Conservation (phyloP, 2,797 vertebrate genomes). For the Microhierax caerulescens region DNA sequence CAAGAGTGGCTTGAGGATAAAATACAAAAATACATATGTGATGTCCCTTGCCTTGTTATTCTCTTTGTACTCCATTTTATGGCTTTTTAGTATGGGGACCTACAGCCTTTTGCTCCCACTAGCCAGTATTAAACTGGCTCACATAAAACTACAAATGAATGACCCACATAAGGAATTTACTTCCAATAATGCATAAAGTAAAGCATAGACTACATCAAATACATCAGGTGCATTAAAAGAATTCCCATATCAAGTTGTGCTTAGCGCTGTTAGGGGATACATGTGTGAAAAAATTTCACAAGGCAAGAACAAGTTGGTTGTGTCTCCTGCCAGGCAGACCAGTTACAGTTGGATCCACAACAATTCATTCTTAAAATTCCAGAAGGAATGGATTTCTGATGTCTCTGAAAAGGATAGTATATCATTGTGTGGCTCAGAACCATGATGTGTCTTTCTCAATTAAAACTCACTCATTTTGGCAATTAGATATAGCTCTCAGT, state of each 20-base stretch:
- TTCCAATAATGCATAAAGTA: not conserved
- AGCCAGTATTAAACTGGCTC: not conserved
- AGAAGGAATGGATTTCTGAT: not conserved
- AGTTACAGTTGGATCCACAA: not conserved
- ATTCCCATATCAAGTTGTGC: not conserved
- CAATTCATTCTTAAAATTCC: constrained; percentile 25
- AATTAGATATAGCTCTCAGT: not conserved
- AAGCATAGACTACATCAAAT: not conserved
- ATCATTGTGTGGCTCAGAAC: not conserved
- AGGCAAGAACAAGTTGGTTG: not conserved
- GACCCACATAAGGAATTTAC: not conserved
- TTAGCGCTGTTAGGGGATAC: not conserved
- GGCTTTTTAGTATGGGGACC: not conserved
- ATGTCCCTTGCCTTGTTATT: not conserved
- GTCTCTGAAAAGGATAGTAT: not conserved
- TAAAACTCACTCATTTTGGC: not conserved
- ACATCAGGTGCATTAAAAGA: not conserved
- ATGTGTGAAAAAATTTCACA: not conserved
- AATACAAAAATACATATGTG: not conserved
- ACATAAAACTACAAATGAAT: not conserved
- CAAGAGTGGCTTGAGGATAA: not conserved
- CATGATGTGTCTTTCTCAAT: not conserved
- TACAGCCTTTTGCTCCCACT: not conserved
- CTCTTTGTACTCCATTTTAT: not conserved
- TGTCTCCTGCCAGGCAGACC: not conserved